A percentile compares a stretch with the other conserved stretches of the same genome.
These are phyloP conservation scores for Elegia similella DNA, from an alignment of 2,888 invertebrate species.

Conservation along the genomic window DNA sequence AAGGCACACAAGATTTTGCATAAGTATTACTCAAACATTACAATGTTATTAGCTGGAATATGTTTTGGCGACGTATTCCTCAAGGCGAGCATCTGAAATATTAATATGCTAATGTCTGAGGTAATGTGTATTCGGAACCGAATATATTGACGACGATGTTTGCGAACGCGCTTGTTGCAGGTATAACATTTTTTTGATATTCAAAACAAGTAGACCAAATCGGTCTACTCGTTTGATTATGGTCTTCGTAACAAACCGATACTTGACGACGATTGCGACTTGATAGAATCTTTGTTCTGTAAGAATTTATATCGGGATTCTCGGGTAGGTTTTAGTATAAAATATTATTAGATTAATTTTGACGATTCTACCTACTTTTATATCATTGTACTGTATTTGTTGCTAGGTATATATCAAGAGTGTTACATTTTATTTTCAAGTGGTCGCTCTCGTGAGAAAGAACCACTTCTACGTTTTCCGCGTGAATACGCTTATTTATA, in stretches of 20 bases:
- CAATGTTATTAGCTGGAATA: constrained; percentile 8
- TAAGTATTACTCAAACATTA: constrained; percentile 1
- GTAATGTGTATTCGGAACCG: constrained; percentile 5
- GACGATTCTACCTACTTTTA: too few species aligned
- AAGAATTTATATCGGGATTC: too few species aligned
- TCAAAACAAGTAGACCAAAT: too few species aligned
- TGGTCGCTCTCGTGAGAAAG: background rate
- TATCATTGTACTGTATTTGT: background rate
- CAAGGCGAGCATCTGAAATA: constrained; percentile 12
- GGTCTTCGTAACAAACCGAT: too few species aligned
- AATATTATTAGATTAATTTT: too few species aligned
- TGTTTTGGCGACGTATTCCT: constrained; percentile 5
- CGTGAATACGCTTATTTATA: constrained; percentile 3
- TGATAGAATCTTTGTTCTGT: too few species aligned
- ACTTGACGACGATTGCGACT: too few species aligned
- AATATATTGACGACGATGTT: background rate
- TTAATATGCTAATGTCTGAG: constrained; percentile 14
- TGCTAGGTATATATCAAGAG: background rate
- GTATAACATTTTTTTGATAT: too few species aligned
- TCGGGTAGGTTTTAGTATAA: too few species aligned
- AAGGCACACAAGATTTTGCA: constrained; percentile 2
- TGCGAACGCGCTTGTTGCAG: background rate
- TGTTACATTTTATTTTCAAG: background rate
- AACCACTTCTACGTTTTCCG: background rate
- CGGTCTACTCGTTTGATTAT: too few species aligned